Evolutionary conservation across 2,797 vertebrate genomes (phyloP).

Genomic region (Poeciliopsis paucimaculata): DNA sequence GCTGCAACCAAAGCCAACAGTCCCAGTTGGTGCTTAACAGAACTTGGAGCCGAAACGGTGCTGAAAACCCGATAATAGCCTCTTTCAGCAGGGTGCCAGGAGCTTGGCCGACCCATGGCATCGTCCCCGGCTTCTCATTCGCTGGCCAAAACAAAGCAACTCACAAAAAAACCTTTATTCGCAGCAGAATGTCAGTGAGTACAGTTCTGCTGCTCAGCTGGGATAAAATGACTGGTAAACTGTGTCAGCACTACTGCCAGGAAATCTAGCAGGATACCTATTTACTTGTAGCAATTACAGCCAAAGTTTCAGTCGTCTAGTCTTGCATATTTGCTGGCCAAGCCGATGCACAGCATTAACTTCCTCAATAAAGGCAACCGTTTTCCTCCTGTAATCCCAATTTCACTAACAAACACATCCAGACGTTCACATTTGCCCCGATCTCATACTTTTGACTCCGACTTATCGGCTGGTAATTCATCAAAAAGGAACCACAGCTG

Average conservation of each 20-base stretch:
- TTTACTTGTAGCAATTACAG: background rate
- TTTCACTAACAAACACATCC: constrained; percentile 12
- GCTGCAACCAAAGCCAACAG: constrained; percentile 6
- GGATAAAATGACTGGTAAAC: constrained; percentile 9
- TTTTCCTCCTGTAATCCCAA: background rate
- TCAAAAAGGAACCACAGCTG: constrained; percentile 37
- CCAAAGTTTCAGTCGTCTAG: background rate
- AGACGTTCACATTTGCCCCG: constrained; percentile 14
- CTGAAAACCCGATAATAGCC: constrained; percentile 46
- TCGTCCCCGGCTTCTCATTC: constrained; percentile 42
- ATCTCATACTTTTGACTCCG: background rate
- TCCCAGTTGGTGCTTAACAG: constrained; percentile 33
- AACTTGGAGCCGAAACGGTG: constrained; percentile 24
- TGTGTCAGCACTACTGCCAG: constrained; percentile 3
- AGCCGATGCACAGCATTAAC: background rate
- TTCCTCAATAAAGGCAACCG: background rate
- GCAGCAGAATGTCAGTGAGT: constrained; percentile 45
- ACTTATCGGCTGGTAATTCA: constrained; percentile 30
- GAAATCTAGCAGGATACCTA: background rate
- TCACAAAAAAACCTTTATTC: constrained; percentile 42
- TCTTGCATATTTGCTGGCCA: background rate
- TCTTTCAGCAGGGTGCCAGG: constrained; percentile 44
- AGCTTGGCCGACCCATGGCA: constrained; percentile 59
- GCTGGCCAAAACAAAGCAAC: constrained; percentile 52
- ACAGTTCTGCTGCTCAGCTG: constrained; percentile 30